A percentile compares a stretch with the other conserved stretches of the same genome.
These are phyloP conservation scores for Cydia amplana DNA, from an alignment of 1,140 invertebrate species.

Conservation along the genomic window DNA sequence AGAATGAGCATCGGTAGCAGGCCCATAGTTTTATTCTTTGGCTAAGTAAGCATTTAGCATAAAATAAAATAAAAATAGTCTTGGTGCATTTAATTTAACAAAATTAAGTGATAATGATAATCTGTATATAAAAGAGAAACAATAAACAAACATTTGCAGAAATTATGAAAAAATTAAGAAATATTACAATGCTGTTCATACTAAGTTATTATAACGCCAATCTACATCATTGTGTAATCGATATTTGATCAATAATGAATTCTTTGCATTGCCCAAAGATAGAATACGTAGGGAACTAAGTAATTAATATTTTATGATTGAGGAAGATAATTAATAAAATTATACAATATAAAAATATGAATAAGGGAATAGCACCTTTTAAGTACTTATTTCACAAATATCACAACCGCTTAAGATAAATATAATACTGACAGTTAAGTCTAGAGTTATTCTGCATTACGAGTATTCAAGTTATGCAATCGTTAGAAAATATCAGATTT, in stretches of 20 bases:
- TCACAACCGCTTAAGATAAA: slow-evolving; percentile 29
- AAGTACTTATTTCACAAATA: slow-evolving; percentile 31
- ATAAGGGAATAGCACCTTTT: slow-evolving; percentile 27
- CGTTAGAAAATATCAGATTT: too few species aligned
- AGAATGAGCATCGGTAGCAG: not conserved
- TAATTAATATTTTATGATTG: too few species aligned
- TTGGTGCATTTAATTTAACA: slow-evolving; percentile 42
- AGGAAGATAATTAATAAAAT: not conserved
- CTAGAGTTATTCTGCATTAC: not conserved
- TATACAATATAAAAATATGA: not conserved
- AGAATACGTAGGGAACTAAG: too few species aligned
- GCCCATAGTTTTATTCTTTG: not conserved
- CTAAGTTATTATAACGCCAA: too few species aligned
- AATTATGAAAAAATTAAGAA: slow-evolving; percentile 35
- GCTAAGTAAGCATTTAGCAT: not conserved
- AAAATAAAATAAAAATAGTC: slow-evolving; percentile 11
- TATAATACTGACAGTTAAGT: slow-evolving; percentile 25
- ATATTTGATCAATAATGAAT: too few species aligned
- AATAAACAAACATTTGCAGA: slow-evolving; percentile 44
- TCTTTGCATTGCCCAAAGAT: too few species aligned
- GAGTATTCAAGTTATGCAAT: slow-evolving; percentile 2
- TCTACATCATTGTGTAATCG: too few species aligned
- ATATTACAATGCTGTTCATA: too few species aligned
- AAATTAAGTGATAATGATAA: slow-evolving; percentile 38
- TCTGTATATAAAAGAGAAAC: slow-evolving; percentile 34